These are phyloP conservation scores for Taenioides sp. DNA, from an alignment of 2,797 vertebrate species.

Conservation along the genomic window DNA sequence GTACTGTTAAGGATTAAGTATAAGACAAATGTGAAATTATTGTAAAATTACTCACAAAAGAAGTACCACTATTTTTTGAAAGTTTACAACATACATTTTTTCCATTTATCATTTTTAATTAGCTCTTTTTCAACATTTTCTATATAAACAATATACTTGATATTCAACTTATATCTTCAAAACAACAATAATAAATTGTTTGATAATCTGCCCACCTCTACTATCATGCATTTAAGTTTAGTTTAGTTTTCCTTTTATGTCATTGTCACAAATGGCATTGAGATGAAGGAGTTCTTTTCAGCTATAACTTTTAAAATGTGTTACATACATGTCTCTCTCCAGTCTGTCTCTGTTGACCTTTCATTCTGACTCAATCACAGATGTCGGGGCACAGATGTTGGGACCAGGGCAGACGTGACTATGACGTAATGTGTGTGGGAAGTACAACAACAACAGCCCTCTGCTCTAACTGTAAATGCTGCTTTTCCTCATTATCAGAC, in stretches of 20 bases:
- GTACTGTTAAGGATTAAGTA: too few species aligned
- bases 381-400: slow-evolving; percentile 64
- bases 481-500: slow-evolving; percentile 61
- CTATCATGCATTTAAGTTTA: not conserved
- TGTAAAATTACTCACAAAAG: too few species aligned
- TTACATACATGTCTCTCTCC: slow-evolving; percentile 15
- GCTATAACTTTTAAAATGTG: not conserved
- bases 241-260: not conserved
- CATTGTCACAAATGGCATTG: not conserved
- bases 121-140: too few species aligned
- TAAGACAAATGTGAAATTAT: too few species aligned
- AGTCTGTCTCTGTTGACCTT: slow-evolving; percentile 64
- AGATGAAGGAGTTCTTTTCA: not conserved
- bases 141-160: too few species aligned
- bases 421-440: slow-evolving; percentile 51
- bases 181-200: too few species aligned
- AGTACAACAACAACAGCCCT: slow-evolving; percentile 48
- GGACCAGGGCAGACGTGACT: slow-evolving; percentile 45
- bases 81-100: too few species aligned
- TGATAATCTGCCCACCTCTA: too few species aligned
- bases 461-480: slow-evolving; percentile 41
- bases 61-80: too few species aligned
- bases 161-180: too few species aligned
- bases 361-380: slow-evolving; percentile 37
- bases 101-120: too few species aligned